Base-by-base conservation (phyloP, 2,113 vertebrate genomes). In the Eupsittula cactorum region DNA sequence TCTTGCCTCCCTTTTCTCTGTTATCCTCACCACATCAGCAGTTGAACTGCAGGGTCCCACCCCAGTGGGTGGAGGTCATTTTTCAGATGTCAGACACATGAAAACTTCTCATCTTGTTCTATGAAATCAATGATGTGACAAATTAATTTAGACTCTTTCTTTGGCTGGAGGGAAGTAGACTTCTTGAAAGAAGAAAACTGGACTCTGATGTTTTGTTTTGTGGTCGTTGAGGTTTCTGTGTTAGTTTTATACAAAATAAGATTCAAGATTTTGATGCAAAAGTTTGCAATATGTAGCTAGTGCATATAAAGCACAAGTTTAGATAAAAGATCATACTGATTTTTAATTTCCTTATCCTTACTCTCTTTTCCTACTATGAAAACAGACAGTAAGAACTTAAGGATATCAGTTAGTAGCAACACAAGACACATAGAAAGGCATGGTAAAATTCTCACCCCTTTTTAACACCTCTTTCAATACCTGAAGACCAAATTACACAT, bases 21-120 rank as follows among this genome's bases (percentile, higher is more conserved):
- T 82, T 74, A 53, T 79, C 67, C 57, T 83, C 50, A 74, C 86
- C 78, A 90, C 89, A 92, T 63, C 82, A 94, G 89, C 46, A 41
- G 13, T 27, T 41, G 68, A 73, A 29, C 33, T 55, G 35, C 73
- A 31, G 46, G 39, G 67, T 92, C 81, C 71, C 71, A 35, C 49
- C 53, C n/a, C 39, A 60, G 82, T 67, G 86, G 77, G 71, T 44
- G 71, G 92, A 89, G 68, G 71, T 69, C 77, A n/a, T 63, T 91
- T 82, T 68, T 78, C 84, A 78, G 75, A 88, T 82, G 49, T 62
- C 57, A 79, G 62, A 86, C 41, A 52, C 16, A 18, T 27, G 29
- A 82, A 83, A 46, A 68, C 13, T 46, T 79, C 63, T 55, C n/a
- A n/a, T 88, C 70, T 74, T 35, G 23, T 53, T 44, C n/a, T 57